These are phyloP conservation scores for Euzophera pinguis DNA, from an alignment of 2,888 invertebrate genomes.

Conservation along the genomic window DNA sequence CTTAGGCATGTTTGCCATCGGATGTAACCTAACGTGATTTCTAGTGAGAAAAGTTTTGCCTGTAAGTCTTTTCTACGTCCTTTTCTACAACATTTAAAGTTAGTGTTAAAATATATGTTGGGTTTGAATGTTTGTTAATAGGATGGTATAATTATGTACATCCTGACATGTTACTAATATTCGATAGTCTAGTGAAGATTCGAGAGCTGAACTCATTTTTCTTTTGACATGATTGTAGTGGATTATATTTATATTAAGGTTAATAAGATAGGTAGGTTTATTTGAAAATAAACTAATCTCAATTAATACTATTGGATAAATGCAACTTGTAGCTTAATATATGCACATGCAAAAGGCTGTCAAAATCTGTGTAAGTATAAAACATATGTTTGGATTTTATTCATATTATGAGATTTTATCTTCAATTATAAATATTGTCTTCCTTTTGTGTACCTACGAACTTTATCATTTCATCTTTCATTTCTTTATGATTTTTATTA, in stretches of 20 bases:
- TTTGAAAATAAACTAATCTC: too few species aligned
- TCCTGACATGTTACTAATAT: too few species aligned
- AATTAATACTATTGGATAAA: slow-evolving; percentile 29
- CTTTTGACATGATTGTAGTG: neutral
- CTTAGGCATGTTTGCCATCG: slow-evolving; percentile 27
- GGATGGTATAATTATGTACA: neutral
- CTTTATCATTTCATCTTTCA: slow-evolving; percentile 6
- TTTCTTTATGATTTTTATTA: slow-evolving; percentile 10
- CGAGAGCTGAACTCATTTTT: neutral
- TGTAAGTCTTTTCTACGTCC: slow-evolving; percentile 73
- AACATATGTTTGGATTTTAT: neutral
- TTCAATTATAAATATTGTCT: slow-evolving; percentile 17
- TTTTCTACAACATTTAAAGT: slow-evolving; percentile 77
- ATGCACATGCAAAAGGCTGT: slow-evolving; percentile 57
- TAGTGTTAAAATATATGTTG: slow-evolving; percentile 51
- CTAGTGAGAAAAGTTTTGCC: slow-evolving; percentile 68
- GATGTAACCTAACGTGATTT: slow-evolving; percentile 70
- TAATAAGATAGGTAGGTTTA: neutral
- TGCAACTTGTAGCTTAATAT: slow-evolving; percentile 31
- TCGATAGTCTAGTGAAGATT: neutral
- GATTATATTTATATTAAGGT: too few species aligned
- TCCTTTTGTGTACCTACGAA: slow-evolving; percentile 9
- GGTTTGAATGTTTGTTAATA: slow-evolving; percentile 12
- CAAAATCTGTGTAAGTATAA: slow-evolving; percentile 21
- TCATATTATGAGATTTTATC: slow-evolving; percentile 1